Base-by-base conservation (phyloP, 1,140 invertebrate genomes). In the Eciton burchellii region DNA sequence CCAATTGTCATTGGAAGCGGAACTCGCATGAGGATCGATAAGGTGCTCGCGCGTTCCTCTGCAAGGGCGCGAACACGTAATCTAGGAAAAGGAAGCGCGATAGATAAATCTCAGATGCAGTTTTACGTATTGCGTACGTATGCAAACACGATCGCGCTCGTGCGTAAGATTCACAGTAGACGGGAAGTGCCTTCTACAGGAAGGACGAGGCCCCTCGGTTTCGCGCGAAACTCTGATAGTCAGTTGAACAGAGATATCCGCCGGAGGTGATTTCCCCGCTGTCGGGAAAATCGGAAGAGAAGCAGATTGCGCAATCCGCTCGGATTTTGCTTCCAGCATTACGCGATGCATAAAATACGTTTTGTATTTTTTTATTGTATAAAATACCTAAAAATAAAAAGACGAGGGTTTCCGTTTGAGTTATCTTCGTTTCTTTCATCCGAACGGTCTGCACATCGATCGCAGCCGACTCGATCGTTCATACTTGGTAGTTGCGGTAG, bases 401-500 rank as follows among this genome's bases (percentile, higher is more conserved):
- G 26, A 71, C 54, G 11, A 54, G 41, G 21, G 8, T 24, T 57
- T 43, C n/a, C 19, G 9, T 71, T 57, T 21, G 35, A 6, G 6
- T 6, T 35, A 35, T 35, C 21, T 57, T 72, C 29, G 21, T 57
- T 72, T 24, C 29, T 11, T 1, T 2, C 8, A 60, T n/a, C 2
- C 43, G n/a, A 54, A 65, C 2, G 24, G 11, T 68, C 1, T 68
- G 19, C 0, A 73, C 54, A 4, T 68, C 35, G 19, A 49, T 6
- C 43, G 11, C 29, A 70, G 56, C 54, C 24, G 56, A 79, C 62
- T 43, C 19, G 26, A 26, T 71, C 63, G 59, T 83, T 54, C 49
- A 65, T 41, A 63, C 8, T n/a, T 60, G 6, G 41, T 45, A 24
- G 77, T 49, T 72, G 14, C 68, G 59, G 66, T 68, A 88, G 83